These are phyloP conservation scores for Nycticebus coucang DNA, from an alignment of 2,113 vertebrate species.

Conservation along the genomic window DNA sequence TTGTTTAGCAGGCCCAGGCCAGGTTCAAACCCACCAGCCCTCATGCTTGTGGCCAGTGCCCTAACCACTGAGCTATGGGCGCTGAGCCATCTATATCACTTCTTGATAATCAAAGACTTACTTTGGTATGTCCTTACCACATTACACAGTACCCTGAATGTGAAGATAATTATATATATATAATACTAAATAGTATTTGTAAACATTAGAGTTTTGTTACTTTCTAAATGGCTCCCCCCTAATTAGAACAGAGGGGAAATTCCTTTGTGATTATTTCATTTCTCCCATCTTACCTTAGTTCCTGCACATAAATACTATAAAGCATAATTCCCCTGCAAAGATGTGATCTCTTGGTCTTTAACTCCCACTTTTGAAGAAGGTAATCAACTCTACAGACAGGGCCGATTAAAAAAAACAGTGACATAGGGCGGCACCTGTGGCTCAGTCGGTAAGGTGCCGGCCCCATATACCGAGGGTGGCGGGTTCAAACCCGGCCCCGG, in stretches of 20 bases:
- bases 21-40: too few species aligned
- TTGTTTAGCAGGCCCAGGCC: too few species aligned
- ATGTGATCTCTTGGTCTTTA: not conserved
- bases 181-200: not conserved
- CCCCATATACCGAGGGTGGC: too few species aligned
- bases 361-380: not conserved
- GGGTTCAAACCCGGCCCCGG: too few species aligned
- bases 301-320: not conserved
- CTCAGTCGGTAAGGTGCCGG: too few species aligned
- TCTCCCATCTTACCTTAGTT: not conserved
- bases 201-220: not conserved
- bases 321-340: not conserved
- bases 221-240: not conserved
- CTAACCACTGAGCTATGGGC: too few species aligned
- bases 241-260: not conserved
- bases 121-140: not conserved
- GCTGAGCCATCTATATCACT: not conserved
- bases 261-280: not conserved
- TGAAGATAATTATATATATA: not conserved
- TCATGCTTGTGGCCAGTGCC: too few species aligned
- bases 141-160: not conserved
- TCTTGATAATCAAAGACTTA: not conserved
- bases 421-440: too few species aligned
- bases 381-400: not conserved
- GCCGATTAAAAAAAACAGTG: not conserved